Conservation (phyloP, 37 sponge, comb jelly and placozoan genomes). For the Mnemiopsis leidyi region DNA sequence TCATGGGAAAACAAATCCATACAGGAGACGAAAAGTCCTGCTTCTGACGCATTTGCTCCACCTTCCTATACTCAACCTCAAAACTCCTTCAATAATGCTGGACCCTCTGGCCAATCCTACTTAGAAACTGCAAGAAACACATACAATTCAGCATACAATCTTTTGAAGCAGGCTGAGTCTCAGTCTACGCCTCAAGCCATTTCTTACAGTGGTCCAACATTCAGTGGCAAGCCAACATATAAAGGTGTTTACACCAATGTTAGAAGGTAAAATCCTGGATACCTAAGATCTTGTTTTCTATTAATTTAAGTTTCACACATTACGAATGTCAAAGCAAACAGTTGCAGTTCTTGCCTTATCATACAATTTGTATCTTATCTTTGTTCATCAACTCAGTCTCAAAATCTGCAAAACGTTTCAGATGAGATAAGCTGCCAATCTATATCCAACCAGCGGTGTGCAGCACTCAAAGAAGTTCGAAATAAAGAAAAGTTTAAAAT, state of each 20-base stretch:
- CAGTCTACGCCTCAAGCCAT: background rate
- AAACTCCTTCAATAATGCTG: background rate
- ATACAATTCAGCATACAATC: slow-evolving; percentile 7
- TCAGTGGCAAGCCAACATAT: background rate
- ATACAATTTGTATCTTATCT: no score
- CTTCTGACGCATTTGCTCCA: background rate
- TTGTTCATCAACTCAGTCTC: no score
- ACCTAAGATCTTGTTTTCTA: no score
- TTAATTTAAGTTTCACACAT: no score
- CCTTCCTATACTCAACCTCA: background rate
- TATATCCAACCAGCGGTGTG: no score
- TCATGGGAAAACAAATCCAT: background rate
- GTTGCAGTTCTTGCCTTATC: no score
- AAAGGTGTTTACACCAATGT: slow-evolving; percentile 12
- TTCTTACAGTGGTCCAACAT: background rate
- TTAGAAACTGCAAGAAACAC: background rate
- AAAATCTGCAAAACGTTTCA: no score
- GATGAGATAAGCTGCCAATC: no score
- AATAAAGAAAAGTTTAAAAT: no score
- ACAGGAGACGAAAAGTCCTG: background rate
- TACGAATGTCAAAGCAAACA: no score
- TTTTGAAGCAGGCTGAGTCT: background rate
- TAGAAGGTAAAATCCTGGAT: background rate
- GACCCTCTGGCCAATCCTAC: background rate
- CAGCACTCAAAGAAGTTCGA: no score